phyloP scores from a whole-genome alignment of 2,113 vertebrate species.

The Macrotus californicus region DNA sequence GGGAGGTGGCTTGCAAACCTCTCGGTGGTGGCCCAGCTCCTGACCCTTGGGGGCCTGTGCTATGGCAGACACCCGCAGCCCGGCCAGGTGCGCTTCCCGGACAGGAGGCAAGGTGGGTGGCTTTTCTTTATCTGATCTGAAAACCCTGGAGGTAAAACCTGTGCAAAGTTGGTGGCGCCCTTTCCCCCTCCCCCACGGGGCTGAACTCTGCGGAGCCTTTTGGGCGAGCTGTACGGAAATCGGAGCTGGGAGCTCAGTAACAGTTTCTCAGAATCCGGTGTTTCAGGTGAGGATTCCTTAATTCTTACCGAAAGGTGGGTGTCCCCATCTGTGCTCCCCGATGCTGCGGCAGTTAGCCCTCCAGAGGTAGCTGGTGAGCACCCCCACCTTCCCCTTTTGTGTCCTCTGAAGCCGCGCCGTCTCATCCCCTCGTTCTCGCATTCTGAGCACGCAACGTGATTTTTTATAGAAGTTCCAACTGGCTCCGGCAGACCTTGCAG shows the following conservation, averaged over 20 bases:
- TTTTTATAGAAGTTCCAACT: not conserved
- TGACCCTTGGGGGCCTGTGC: conserved; percentile 79
- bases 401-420: not conserved
- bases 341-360: not conserved
- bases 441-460: not conserved
- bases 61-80: conserved; percentile 73
- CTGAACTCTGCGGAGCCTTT: not conserved
- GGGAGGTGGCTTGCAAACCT: conserved; percentile 77
- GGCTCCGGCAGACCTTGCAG: not conserved
- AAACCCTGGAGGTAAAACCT: not conserved
- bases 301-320: not conserved
- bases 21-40: conserved; percentile 79
- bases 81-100: conserved; percentile 79
- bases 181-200: not conserved
- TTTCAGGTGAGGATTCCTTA: not conserved
- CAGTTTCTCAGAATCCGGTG: not conserved
- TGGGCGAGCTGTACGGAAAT: not conserved
- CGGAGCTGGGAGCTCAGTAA: not conserved
- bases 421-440: not conserved
- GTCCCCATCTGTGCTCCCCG: rapidly evolving
- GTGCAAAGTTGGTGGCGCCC: not conserved
- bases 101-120: conserved; percentile 90
- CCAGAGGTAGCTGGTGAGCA: not conserved
- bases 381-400: not conserved
- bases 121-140: conserved; percentile 41